phyloP scores from a whole-genome alignment of 2,888 invertebrate genomes.

The Xanthorhoe spadicearia region DNA sequence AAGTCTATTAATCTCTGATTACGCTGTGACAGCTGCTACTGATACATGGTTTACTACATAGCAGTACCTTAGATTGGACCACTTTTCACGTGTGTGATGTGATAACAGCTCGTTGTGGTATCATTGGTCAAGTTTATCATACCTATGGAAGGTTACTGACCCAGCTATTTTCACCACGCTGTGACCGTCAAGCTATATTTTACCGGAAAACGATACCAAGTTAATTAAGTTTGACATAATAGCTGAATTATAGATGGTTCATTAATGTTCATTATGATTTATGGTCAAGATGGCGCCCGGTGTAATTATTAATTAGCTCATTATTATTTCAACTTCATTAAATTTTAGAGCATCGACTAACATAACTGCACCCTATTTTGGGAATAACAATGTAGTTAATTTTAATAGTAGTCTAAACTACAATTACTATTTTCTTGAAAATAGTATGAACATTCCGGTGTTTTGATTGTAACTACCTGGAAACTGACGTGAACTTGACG shows the following conservation, averaged over 20 bases:
- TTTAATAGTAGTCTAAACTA: not conserved
- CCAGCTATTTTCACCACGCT: slow-evolving; percentile 16
- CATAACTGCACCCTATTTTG: slow-evolving; percentile 6
- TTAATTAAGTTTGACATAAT: slow-evolving; percentile 62
- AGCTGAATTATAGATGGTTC: slow-evolving; percentile 54
- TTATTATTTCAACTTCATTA: slow-evolving; percentile 37
- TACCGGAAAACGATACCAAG: slow-evolving; percentile 52
- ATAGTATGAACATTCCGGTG: too few relatives aligned
- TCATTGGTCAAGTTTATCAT: not conserved
- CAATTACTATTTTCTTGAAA: too few relatives aligned
- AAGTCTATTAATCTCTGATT: slow-evolving; percentile 63
- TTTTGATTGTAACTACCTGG: too few relatives aligned
- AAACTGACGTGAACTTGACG: too few relatives aligned
- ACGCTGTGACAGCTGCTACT: slow-evolving; percentile 40
- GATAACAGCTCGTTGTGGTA: not conserved
- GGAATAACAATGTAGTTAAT: not conserved
- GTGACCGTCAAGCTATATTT: slow-evolving; percentile 48
- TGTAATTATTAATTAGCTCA: slow-evolving; percentile 43
- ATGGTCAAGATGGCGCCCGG: slow-evolving; percentile 43
- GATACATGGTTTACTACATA: slow-evolving; percentile 14
- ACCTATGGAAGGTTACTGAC: slow-evolving; percentile 8
- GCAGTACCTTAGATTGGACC: not conserved
- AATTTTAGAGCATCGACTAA: slow-evolving; percentile 16
- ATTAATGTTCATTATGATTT: slow-evolving; percentile 56
- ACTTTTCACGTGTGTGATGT: not conserved